Base-by-base conservation (phyloP, 2,113 vertebrate genomes). In the Gymnogyps californianus region DNA sequence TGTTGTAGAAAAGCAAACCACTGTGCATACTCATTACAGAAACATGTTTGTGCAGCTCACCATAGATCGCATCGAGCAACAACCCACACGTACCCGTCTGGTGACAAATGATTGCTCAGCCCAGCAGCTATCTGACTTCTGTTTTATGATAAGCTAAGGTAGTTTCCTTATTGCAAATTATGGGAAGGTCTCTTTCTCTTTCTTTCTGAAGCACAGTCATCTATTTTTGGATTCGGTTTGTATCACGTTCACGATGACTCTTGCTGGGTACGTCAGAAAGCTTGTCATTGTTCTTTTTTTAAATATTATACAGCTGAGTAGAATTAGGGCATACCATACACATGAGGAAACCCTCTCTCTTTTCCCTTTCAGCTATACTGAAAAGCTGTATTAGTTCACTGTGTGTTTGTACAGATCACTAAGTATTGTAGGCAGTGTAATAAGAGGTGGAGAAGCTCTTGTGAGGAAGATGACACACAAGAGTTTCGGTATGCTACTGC, bases 91-190 rank as follows among this genome's bases (percentile, higher is more conserved):
- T 7, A 34, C 85, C n/a, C 14, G 9, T 74, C 79, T 74, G 89
- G 69, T 95, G 96, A 96, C 95, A 78, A 57, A 78, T 0, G 5
- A 49, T 89, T 95, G 20, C 80, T 81, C 70, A 93, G 87, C 83
- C 91, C 29, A 47, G 64, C 54, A 54, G 62, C 51, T 0, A 34
- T 79, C 67, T n/a, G 36, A 3, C 84, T 96, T 96, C 89, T 89
- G 31, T 11, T 85, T 92, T 89, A 70, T 80, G 89, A 90, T 93
- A 96, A 96, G 83, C 89, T 55, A 66, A 88, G 91, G 94, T 91
- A 55, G n/a, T 92, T 87, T 95, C 83, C 87, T 86, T 76, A 24
- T 46, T 83, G 57, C 69, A 79, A 29, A 28, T 89, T 46, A 58
- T 54, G 85, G 86, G 94, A 87, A 97, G 90, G 75, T 64, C 85